Conservation (phyloP, 2,113 vertebrate species). For the Eolophus roseicapilla region DNA sequence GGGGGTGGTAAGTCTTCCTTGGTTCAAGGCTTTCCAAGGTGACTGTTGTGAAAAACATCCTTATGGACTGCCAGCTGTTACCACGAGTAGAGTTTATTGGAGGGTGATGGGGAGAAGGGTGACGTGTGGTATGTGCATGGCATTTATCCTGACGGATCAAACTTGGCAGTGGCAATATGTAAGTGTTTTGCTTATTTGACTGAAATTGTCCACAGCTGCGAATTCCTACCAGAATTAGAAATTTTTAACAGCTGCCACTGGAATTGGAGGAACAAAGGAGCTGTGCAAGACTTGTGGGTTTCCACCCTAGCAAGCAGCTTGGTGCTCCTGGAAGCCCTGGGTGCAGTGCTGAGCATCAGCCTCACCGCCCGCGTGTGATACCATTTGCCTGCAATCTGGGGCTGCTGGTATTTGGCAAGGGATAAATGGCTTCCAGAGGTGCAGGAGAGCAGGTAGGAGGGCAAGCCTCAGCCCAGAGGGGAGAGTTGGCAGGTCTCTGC, state of each 20-base stretch:
- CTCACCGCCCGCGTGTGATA: rapidly evolving
- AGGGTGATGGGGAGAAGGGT: background rate
- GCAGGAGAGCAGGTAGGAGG: background rate
- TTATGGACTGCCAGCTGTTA: background rate
- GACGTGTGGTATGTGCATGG: rapidly evolving
- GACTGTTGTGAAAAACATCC: background rate
- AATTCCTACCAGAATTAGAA: background rate
- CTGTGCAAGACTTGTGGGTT: background rate
- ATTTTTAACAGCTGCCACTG: background rate
- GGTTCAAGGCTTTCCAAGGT: background rate
- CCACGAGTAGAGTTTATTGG: background rate
- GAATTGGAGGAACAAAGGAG: background rate
- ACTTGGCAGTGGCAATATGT: background rate
- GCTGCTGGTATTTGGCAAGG: rapidly evolving
- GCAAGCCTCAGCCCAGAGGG: background rate
- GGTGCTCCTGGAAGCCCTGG: background rate
- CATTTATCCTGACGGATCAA: background rate
- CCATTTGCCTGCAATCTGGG: rapidly evolving
- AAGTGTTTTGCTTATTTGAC: background rate
- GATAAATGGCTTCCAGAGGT: background rate
- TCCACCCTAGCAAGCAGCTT: background rate
- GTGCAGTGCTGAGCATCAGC: rapidly evolving
- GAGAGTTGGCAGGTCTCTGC: background rate
- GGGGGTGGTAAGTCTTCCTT: background rate
- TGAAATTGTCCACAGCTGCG: background rate